Base-by-base conservation (phyloP, 2,797 vertebrate species). In the Ataeniobius toweri region DNA sequence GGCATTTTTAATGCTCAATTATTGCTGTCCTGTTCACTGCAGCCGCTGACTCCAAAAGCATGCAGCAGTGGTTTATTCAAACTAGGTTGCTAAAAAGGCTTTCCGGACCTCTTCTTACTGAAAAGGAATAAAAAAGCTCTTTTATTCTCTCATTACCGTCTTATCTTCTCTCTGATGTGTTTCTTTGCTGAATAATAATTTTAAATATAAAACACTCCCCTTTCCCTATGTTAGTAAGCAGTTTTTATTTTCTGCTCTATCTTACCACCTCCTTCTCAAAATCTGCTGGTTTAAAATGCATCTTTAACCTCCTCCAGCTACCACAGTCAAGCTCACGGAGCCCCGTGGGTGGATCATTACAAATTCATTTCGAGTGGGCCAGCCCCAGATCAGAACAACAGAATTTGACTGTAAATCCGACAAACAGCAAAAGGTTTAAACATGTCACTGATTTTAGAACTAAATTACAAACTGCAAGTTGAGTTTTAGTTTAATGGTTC, bases 281-380 rank as follows among this genome's bases (percentile, higher is more conserved):
- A 73, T 78, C 41, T 80, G 63, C 63, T 71, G 72, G 5, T 82
- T 75, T 78, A 63, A 76, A 85, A 78, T 46, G 67, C 46, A 78
- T 73, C 80, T 86, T 83, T 80, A 77, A 83, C 84, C 77, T 83
- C 69, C 31, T 73, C 46, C 39, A 75, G 50, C 74, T 55, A 22
- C 44, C 46, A 41, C 56, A 71, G 46, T 73, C 50, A 26, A 75
- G 55, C 72, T 50, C n/a, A 55, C 73, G 48, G 58, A 76, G 71
- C 71, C 72, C 53, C 79, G 48, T 83, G 67, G 80, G 81, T 46
- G 72, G 83, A 77, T 82, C 70, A 83, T 86, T 86, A 79, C 59
- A 78, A 80, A 86, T 81, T 48, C 74, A 80, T 73, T 85, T 31
- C 78, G 81, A 83, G 75, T 84, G 53, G 76, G 74, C 75, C 51